Conservation (phyloP, 2,113 vertebrate genomes). For the Pelvicachromis taeniatus region DNA sequence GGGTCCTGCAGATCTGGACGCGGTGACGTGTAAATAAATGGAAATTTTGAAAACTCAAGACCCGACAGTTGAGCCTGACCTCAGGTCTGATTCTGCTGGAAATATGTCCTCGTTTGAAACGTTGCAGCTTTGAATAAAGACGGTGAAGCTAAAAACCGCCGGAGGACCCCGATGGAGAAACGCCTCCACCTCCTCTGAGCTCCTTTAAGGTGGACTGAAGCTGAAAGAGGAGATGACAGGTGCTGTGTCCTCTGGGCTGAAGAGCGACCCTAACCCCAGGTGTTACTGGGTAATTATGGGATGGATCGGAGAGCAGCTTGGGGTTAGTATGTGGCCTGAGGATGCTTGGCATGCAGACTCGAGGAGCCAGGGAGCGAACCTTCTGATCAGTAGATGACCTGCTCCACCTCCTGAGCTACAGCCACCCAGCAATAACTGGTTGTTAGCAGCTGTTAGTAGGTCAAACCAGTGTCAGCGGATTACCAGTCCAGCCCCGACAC, state of each 20-base stretch:
- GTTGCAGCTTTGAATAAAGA: fast-evolving
- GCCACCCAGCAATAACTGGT: neutral
- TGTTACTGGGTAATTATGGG: neutral
- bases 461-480: neutral
- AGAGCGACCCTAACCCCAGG: neutral
- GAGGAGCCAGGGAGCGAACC: too few species aligned
- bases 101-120: neutral
- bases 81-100: neutral
- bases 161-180: fast-evolving
- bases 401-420: too few species aligned
- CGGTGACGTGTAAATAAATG: neutral
- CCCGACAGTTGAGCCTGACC: neutral
- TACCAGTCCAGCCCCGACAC: neutral
- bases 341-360: too few species aligned
- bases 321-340: too few species aligned
- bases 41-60: neutral
- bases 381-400: too few species aligned
- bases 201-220: neutral
- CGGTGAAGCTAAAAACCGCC: too few species aligned
- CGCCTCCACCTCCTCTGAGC: neutral
- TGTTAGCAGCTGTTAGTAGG: neutral
- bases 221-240: neutral
- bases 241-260: neutral
- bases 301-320: too few species aligned
- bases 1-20: neutral